Evolutionary conservation across 2,113 vertebrate genomes (phyloP), one percentile per base, ranked within the genome.

Genomic region (Lepisosteus oculatus): DNA sequence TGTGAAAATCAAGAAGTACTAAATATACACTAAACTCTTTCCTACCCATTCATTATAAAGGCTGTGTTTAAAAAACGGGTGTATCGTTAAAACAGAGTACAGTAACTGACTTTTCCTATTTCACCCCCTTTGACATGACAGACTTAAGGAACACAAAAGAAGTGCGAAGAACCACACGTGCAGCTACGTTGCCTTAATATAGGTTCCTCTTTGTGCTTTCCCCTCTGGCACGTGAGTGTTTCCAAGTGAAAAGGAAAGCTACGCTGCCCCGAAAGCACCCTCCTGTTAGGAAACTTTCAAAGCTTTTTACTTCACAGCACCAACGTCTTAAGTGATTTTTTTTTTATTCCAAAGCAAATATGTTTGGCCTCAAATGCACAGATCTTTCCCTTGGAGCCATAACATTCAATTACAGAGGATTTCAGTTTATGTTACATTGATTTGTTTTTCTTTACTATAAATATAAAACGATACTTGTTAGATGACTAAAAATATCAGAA

Each of bases 91-190:
- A 29, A 29, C 29, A 29, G 29, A 29, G 29, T 29, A 29, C 29
- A 29, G 29, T 29, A 29, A 29, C 29, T 29, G 29, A 29, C 29
- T 29, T 29, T 29, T 29, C 47, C 5, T 11, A 75, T 55, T 54
- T 12, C 44, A 0, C 73, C 76, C 83, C 71, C 63, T 85, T 80
- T 82, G 77, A 80, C 57, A 81, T 44, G 72, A 14, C 65, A 79
- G 77, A 7, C 71, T 78, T 77, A 13, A 61, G 57, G 63, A 14
- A 81, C 44, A 82, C 75, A 85, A 84, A 82, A 71, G 14, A 70
- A 76, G 57, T 43, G 63, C 67, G 71, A 3, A 56, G 64, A 74
- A 54, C 43, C 72, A 63, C 67, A 74, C 70, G 51, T 85, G 85
- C 80, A 80, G 75, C 68, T 72, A 66, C 71, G 81, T 83, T 79